Evolutionary conservation across 2,113 vertebrate genomes (phyloP), one percentile per base, ranked within the genome.

Genomic region (Psilopogon haemacephalus): DNA sequence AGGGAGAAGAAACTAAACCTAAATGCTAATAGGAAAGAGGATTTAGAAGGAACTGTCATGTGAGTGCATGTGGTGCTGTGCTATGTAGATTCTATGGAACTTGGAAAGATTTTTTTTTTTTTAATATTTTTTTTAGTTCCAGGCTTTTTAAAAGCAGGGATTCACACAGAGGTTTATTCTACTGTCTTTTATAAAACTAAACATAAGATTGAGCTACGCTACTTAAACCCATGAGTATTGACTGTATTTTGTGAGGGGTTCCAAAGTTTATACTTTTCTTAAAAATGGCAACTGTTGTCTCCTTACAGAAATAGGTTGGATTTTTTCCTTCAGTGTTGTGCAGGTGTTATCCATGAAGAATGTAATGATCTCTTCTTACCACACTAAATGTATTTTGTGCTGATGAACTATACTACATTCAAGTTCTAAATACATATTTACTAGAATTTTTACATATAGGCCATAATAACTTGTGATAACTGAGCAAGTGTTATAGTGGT

Each of bases 21-120:
- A 89, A 93, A 95, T 95, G 91, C 80, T 64, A 89, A 90, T 19
- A 88, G 89, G 84, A 80, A 96, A 89, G 80, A 90, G 75, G 88
- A 91, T 97, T 97, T 96, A 75, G 82, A 86, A 52, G 65, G 46
- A 92, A 11, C 79, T 3, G 23, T 95, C 52, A 26, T 62, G 21
- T 69, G 40, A 78, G 67, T 4, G 1, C n/a, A n/a, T 17, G 32
- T 88, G 55, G 70, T 91, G 64, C n/a, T 91, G 54, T 69, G 48
- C 81, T 96, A 12, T 93, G 83, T 72, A 67, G 69, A 62, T 84
- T 70, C 83, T 11, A 15, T 72, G 52, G 33, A 84, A 52, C 37
- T 84, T 94, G 62, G 30, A 62, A 65, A 86, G 42, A 75, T 65
- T 65, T 59, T 65, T 67, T 67, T 63, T 17, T 10, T 21, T 48